These are phyloP conservation scores for cattle (Bos taurus) DNA, from an alignment of 2,113 vertebrate genomes.

Conservation along the genomic window ARS-UCD2.0 NC_037333.1:79743501-79744000, in stretches of 20 bases:
- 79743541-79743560: neutral
- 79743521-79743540: conserved; percentile 27
- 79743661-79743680: neutral
- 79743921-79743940: conserved; percentile 8
- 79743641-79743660: neutral
- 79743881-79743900: conserved; percentile 13
- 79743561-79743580: neutral
- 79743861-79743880: neutral
- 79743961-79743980: neutral
- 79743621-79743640: neutral
- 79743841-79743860: neutral
- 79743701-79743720: neutral
- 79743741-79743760: neutral
- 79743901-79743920: conserved; percentile 5
- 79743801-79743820: neutral
- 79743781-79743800: neutral
- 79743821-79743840: neutral
- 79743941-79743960: neutral
- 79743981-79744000: neutral
- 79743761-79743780: neutral
- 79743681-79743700: neutral
- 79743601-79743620: neutral
- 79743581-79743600: neutral
- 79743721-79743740: neutral
- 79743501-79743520: conserved; percentile 53